Percentiles rank a stretch among this genome's conserved stretches.
Evolutionary conservation across 1,140 invertebrate genomes (phyloP).

Genomic region (Stenopsyche tienmushanensis): DNA sequence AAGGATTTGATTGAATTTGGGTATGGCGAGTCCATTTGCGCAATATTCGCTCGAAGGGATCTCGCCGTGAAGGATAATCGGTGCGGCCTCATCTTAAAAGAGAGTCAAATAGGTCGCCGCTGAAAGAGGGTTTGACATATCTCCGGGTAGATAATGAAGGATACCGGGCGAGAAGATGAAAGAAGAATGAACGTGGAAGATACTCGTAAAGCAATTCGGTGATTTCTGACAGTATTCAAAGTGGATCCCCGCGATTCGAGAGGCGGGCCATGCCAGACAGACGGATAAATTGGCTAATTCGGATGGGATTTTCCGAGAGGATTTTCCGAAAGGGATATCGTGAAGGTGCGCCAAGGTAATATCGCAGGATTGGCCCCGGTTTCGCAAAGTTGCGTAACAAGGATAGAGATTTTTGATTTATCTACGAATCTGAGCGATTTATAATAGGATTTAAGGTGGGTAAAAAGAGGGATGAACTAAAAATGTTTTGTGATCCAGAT

Average conservation of each 20-base stretch:
- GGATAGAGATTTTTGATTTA: constrained; percentile 22
- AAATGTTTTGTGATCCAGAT: no score
- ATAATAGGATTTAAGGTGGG: constrained; percentile 23
- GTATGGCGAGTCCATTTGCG: no score
- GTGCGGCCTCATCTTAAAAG: constrained; percentile 17
- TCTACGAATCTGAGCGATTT: constrained; percentile 27
- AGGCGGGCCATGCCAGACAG: background rate
- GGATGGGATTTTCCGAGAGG: constrained; percentile 29
- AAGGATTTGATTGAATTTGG: no score
- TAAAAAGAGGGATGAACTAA: background rate
- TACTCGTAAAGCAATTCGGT: constrained; percentile 31
- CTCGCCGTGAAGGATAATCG: background rate
- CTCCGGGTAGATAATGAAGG: constrained; percentile 40
- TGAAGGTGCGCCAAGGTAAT: background rate
- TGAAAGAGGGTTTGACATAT: constrained; percentile 42
- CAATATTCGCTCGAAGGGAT: no score
- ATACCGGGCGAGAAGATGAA: constrained; percentile 30
- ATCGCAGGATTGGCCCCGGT: background rate
- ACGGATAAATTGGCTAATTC: constrained; percentile 41
- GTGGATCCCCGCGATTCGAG: constrained; percentile 24
- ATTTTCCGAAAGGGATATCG: background rate
- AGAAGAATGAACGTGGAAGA: constrained; percentile 25
- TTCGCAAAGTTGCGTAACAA: background rate
- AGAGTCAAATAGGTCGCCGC: constrained; percentile 29
- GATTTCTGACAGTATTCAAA: constrained; percentile 41